Conservation (phyloP, 2,113 vertebrate species). For the Progne subis region DNA sequence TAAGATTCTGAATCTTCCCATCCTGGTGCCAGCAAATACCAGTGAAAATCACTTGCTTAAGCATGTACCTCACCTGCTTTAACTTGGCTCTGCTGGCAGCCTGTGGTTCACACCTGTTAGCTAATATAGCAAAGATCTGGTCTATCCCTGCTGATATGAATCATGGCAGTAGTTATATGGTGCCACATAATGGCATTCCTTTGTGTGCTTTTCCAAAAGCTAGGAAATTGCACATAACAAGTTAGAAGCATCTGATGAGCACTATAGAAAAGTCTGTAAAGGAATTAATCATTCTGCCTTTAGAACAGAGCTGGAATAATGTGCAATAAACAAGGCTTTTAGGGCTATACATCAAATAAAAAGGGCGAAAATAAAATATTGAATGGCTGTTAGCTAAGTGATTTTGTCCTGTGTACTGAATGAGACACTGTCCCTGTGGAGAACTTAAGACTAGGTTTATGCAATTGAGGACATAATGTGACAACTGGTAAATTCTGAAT, state of each 20-base stretch:
- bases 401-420: neutral
- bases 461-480: neutral
- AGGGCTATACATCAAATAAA: slow-evolving; percentile 28
- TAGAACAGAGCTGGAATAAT: slow-evolving; percentile 38
- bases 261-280: slow-evolving; percentile 47
- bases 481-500: neutral
- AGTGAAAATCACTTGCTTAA: neutral
- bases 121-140: slow-evolving; percentile 12
- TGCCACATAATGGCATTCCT: slow-evolving; percentile 21
- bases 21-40: neutral
- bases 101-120: slow-evolving; percentile 26
- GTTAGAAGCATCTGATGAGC: slow-evolving; percentile 54
- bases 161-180: neutral
- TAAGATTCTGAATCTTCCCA: neutral
- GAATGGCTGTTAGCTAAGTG: slow-evolving; percentile 2
- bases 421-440: neutral
- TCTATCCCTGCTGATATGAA: neutral
- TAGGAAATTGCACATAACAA: slow-evolving; percentile 52
- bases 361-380: slow-evolving; percentile 32
- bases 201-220: slow-evolving; percentile 52
- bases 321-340: slow-evolving; percentile 45
- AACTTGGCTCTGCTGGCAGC: neutral
- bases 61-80: neutral
- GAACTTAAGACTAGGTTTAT: neutral
- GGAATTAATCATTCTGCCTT: slow-evolving; percentile 59